A percentile compares a stretch with the other conserved stretches of the same genome.
Evolutionary conservation across 2,797 vertebrate genomes (phyloP).

Genomic region (Natrix natrix): DNA sequence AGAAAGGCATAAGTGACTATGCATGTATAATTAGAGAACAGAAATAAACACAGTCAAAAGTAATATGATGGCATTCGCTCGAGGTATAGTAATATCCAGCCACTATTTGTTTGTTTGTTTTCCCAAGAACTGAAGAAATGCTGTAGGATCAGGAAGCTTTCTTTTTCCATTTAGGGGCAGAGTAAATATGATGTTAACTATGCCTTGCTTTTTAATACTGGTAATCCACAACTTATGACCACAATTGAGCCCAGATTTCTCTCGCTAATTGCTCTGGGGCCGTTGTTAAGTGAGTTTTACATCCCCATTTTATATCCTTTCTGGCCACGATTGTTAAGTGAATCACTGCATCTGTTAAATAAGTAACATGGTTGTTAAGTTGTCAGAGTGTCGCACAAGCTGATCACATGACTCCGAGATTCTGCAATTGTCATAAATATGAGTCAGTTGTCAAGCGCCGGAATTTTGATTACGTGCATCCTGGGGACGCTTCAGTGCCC

Average conservation of each 20-base stretch:
- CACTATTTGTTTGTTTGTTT: not conserved
- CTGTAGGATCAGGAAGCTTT: not conserved
- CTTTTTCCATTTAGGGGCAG: not conserved
- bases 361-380: not conserved
- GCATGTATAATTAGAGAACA: not conserved
- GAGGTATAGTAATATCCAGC: not conserved
- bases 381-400: not conserved
- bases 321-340: not conserved
- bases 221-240: not conserved
- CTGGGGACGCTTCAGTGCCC: too few relatives aligned
- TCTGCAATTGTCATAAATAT: not conserved
- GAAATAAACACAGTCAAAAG: not conserved
- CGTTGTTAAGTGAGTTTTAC: not conserved
- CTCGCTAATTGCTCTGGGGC: not conserved
- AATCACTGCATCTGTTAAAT: not conserved
- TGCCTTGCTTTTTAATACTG: not conserved
- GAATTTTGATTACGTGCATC: too few relatives aligned
- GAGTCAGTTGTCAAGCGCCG: too few relatives aligned
- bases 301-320: not conserved
- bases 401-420: not conserved
- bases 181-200: not conserved
- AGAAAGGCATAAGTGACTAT: not conserved
- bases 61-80: not conserved
- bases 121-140: not conserved
- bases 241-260: not conserved